Evolutionary conservation across 2,797 vertebrate genomes (phyloP).

Genomic region (Poliocrania exsul): DNA sequence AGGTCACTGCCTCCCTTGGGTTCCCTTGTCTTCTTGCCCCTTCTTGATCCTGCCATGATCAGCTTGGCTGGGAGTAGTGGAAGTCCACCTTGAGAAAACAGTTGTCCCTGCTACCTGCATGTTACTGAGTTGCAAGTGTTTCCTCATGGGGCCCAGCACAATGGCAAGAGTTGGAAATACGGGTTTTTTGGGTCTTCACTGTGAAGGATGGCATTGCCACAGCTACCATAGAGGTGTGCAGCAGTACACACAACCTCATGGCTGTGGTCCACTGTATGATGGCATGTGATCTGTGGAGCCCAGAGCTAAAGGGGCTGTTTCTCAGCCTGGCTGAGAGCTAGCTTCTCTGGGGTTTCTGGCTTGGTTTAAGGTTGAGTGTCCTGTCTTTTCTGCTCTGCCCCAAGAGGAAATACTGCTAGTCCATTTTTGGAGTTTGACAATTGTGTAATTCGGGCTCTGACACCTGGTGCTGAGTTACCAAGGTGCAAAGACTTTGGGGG

Average conservation of each 20-base stretch:
- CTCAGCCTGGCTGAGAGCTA: not conserved
- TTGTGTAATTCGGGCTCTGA: not conserved
- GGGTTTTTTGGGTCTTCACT: not conserved
- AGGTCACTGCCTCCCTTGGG: not conserved
- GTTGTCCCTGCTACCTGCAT: not conserved
- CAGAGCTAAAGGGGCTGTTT: not conserved
- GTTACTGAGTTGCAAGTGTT: not conserved
- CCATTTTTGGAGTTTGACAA: not conserved
- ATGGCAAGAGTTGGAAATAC: not conserved
- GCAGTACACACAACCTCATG: fast-evolving
- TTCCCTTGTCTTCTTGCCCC: not conserved
- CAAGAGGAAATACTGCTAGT: not conserved
- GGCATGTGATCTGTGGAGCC: not conserved
- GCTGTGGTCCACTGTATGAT: not conserved
- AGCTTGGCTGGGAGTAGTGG: not conserved
- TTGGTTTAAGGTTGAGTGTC: not conserved
- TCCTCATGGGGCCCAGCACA: not conserved
- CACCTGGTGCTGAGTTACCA: not conserved
- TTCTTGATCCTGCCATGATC: not conserved
- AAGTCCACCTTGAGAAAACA: not conserved
- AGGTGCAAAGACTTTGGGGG: not conserved
- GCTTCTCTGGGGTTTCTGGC: not conserved
- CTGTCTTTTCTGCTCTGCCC: not conserved
- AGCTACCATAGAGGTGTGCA: not conserved
- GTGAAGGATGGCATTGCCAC: not conserved